Evolutionary conservation across 2,113 vertebrate species (phyloP), one percentile per base, ranked within the genome.

Genomic region (Tachysurus vachellii): DNA sequence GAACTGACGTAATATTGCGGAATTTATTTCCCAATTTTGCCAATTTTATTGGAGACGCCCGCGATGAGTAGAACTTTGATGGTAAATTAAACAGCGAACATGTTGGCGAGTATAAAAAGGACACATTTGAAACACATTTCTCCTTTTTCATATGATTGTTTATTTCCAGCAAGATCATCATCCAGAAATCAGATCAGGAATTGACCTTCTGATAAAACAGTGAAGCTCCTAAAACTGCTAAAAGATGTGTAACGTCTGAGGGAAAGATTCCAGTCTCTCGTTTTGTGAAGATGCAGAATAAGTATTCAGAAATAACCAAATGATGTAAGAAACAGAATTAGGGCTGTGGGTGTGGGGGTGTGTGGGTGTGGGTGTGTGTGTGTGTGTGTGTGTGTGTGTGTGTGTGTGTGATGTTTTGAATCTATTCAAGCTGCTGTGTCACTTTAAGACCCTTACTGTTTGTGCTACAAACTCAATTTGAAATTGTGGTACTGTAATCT

Each of bases 1-100:
- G 66, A 88, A 85, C 84, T 92, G 91, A 59, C 21, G 73, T 31
- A 68, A 86, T 19, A 36, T 59, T 10, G 44, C 7, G 61, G 44
- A 76, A 86, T 80, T 56, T 80, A 68, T 80, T 54, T 44, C 57
- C 57, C 47, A 53, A 85, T 54, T 66, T 76, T 26, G 59, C 1
- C 44, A n/a, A 54, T 80, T 79, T 68, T 80, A 86, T 80, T 36
- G 47, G 12, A 17, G n/a, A 19, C 13, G 47, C 14, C 21, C 4
- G 8, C 9, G 36, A 28, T 68, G 84, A 47, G 59, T 54, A 28
- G 42, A 31, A 8, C 17, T 75, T 6, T 85, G 83, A 85, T 21
- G 59, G 76, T 71, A 71, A 71, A 79, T 59, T 26, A 47, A 47
- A 59, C 62, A 0, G 5, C 42, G 62, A 64, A 53, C 16, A 53